Base-by-base conservation (phyloP, 1,140 invertebrate genomes). In the Hermetia illucens region DNA sequence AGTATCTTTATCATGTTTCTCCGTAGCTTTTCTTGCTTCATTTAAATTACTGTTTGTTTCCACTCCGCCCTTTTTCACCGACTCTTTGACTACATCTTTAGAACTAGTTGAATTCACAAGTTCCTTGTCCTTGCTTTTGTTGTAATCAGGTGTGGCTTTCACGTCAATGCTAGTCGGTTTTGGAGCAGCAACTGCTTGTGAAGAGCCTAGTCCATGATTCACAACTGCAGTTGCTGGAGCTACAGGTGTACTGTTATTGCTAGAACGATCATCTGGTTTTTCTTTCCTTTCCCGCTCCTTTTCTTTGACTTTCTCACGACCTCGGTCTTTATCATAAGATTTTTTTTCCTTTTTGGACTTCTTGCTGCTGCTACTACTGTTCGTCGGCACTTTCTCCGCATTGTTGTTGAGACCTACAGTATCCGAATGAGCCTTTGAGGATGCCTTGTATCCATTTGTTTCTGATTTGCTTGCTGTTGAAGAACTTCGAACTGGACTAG, bases 1-100 rank as follows among this genome's bases (percentile, higher is more conserved):
- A 4, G 64, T 59, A 38, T 70, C 68, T 52, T 68, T 71, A 44
- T 64, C 63, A 51, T 70, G 65, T 44, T 70, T 64, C 45, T 63
- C 63, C 34, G 58, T 64, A 46, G 63, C 61, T 51, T 38, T 12
- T 53, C 51, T 5, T 29, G 15, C 34, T 21, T 50, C 52, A n/a
- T n/a, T n/a, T n/a, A n/a, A n/a, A n/a, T n/a, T n/a, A n/a, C n/a
- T n/a, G n/a, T n/a, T n/a, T n/a, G n/a, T n/a, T n/a, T n/a, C n/a
- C n/a, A n/a, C 0, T 54, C 49, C 9, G 5, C 13, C 10, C 21
- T 17, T 16, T 53, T 54, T 27, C 5, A n/a, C 10, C 29, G 27
- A 18, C 2, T 36, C 20, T 1, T 19, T 25, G 22, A 8, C 15
- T 15, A 34, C 2, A 54, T 50, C 4, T 36, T 36, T 20, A n/a